These are phyloP conservation scores for Falco punctatus DNA, from an alignment of 2,113 vertebrate species.

Conservation along the genomic window DNA sequence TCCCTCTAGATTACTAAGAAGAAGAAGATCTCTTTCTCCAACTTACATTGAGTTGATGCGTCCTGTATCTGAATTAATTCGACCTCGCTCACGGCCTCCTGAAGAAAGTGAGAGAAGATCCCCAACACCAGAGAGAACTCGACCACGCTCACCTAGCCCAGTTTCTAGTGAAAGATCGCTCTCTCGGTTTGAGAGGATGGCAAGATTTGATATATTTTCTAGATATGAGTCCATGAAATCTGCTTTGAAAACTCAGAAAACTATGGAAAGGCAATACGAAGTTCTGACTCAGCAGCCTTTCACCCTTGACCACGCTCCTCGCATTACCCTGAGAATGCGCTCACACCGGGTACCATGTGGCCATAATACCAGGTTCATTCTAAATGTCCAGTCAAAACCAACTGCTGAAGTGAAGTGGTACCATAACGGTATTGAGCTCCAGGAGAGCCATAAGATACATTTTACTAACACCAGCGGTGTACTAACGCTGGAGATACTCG, in stretches of 20 bases:
- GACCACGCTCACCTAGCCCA: conserved; percentile 97
- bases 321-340: conserved; percentile 93
- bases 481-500: conserved; percentile 88
- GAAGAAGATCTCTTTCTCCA: conserved; percentile 93
- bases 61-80: conserved; percentile 88
- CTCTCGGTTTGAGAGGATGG: conserved; percentile 90
- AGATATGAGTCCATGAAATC: conserved; percentile 95
- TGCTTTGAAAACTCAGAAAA: conserved; percentile 87
- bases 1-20: conserved; percentile 83
- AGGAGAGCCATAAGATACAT: conserved; percentile 85
- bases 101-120: conserved; percentile 83
- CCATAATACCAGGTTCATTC: conserved; percentile 88
- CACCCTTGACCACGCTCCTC: conserved; percentile 90
- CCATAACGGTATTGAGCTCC: conserved; percentile 89
- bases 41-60: conserved; percentile 94
- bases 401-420: conserved; percentile 92
- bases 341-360: conserved; percentile 90
- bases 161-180: conserved; percentile 87
- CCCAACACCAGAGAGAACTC: conserved; percentile 84
- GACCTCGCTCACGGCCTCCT: conserved; percentile 72
- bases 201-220: conserved; percentile 91
- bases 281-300: conserved; percentile 91
- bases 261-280: conserved; percentile 87
- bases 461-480: conserved; percentile 91
- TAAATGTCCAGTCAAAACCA: conserved; percentile 94